These are phyloP conservation scores for Patagioenas fasciata DNA, from an alignment of 2,113 vertebrate species.

Conservation along the genomic window DNA sequence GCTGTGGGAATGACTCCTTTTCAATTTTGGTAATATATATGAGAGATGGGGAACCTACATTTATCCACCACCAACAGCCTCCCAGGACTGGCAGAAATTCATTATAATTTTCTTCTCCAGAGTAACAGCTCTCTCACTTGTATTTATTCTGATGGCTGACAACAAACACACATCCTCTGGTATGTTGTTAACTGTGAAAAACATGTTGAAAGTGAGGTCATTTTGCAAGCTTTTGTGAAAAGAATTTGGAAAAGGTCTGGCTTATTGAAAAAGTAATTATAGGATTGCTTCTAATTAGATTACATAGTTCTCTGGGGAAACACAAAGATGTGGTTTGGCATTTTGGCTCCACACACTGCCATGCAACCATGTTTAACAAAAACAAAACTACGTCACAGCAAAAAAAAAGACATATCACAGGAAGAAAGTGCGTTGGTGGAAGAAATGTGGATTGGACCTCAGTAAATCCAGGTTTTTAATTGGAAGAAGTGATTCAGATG, in stretches of 20 bases:
- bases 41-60: background rate
- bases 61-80: background rate
- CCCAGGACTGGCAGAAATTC: background rate
- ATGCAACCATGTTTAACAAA: background rate
- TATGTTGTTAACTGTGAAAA: background rate
- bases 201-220: background rate
- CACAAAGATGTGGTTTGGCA: background rate
- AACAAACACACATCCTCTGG: background rate
- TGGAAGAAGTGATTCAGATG: background rate
- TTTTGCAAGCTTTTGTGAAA: background rate
- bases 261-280: slow-evolving; percentile 23
- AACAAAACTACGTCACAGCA: background rate
- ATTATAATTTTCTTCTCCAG: background rate
- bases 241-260: background rate
- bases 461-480: background rate
- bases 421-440: background rate
- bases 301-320: background rate
- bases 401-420: background rate
- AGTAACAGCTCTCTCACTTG: background rate
- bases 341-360: background rate
- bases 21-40: background rate
- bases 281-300: slow-evolving; percentile 21
- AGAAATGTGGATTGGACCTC: background rate
- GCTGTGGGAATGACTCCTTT: background rate
- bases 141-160: background rate